Base-by-base conservation (phyloP, 2,888 invertebrate species). In the Busseola fusca region DNA sequence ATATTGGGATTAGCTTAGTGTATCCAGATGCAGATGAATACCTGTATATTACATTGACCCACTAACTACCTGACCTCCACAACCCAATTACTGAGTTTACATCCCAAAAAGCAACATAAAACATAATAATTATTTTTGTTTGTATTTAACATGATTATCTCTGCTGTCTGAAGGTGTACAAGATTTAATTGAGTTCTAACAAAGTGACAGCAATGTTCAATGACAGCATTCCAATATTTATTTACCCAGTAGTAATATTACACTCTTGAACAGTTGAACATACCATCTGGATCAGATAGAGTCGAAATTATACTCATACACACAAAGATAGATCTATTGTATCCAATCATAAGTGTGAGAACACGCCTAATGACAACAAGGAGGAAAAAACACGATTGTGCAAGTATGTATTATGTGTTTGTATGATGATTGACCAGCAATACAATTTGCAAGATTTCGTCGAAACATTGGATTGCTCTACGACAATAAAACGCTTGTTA, bases 281-380 rank as follows among this genome's bases (percentile, higher is more conserved):
- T 57, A 48, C 6, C 21, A 70, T 16, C 40, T 50, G 9, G 14
- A 12, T 0, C 25, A 6, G 3, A 37, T 25, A 30, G 1, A 0
- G 9, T n/a, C 21, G 6, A 72, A 72, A 48, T n/a, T 25, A 18
- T 50, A 76, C 14, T 18, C 18, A 58, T n/a, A 42, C 18, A 58
- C 21, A 63, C 25, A 73, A 40, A 63, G 18, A 73, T 58, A 37
- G 25, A 30, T 45, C 50, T 79, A 45, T 45, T 72, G n/a, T 48
- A 21, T 25, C 30, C 25, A 14, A 72, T n/a, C 14, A 0, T 73
- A 42, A 21, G n/a, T 72, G 34, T 37, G 60, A 79, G 57, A 79
- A 79, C 50, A 63, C 50, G 34, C 45, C 62, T 73, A 73, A 73
- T 79, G 57, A 79, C 74, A 73, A 50, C 18, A 62, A 72, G 78